These are phyloP conservation scores for Neoniphon sammara DNA, from an alignment of 2,797 vertebrate genomes.

Conservation along the genomic window DNA sequence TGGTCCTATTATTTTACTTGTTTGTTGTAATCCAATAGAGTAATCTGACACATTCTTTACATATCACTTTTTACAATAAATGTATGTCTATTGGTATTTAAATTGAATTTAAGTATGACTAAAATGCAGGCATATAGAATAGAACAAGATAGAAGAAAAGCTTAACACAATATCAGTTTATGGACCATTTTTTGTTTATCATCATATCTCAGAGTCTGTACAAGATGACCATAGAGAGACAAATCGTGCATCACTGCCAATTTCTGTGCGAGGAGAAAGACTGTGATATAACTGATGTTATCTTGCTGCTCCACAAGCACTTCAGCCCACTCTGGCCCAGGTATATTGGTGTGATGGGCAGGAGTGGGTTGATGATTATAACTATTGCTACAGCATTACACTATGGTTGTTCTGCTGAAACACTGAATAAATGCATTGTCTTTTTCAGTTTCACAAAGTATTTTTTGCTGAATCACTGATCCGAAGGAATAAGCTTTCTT, in stretches of 20 bases:
- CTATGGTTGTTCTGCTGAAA: background rate
- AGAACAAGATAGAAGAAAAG: background rate
- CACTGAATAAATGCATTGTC: background rate
- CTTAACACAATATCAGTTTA: background rate
- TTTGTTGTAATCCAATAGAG: background rate
- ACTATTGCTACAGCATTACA: background rate
- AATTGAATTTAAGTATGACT: background rate
- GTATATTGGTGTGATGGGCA: conserved; percentile 28
- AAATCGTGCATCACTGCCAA: conserved; percentile 5
- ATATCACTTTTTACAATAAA: background rate
- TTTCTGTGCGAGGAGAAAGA: conserved; percentile 15
- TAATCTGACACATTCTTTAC: background rate
- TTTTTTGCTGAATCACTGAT: conserved; percentile 1
- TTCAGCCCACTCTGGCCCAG: conserved; percentile 19
- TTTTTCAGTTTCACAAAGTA: background rate
- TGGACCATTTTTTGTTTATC: background rate
- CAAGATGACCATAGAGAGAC: background rate
- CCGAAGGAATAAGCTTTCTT: background rate
- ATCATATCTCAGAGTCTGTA: conserved; percentile 7
- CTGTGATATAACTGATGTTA: conserved; percentile 19
- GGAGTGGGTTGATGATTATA: background rate
- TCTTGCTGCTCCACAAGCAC: conserved; percentile 23
- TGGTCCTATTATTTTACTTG: background rate
- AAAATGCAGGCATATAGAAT: background rate
- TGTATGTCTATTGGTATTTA: background rate